Percentiles rank a stretch among this genome's conserved stretches.
Conservation (phyloP, 2,797 vertebrate species). For the Glossophaga mutica region DNA sequence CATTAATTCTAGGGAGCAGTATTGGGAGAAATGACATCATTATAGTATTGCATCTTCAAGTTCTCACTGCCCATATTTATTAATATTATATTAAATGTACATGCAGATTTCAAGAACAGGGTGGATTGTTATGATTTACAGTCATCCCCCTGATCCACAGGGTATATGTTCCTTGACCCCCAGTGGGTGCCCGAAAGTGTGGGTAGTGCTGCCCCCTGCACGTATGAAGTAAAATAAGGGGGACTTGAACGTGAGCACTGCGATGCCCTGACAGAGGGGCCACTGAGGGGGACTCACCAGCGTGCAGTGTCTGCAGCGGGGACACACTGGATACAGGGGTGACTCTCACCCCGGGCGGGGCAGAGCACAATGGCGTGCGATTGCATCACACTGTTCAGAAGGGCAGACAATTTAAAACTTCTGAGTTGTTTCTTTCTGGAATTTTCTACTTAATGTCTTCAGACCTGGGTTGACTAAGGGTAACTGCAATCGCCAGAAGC, state of each 20-base stretch:
- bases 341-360: too few species aligned
- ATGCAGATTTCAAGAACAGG: not conserved
- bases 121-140: not conserved
- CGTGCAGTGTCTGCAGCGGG: not conserved
- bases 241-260: too few species aligned
- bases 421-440: too few species aligned
- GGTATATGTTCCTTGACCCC: not conserved
- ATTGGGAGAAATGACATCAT: not conserved
- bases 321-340: not conserved
- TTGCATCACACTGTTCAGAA: too few species aligned
- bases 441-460: too few species aligned
- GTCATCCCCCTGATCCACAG: not conserved
- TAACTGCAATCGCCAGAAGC: not conserved
- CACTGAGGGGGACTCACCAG: not conserved
- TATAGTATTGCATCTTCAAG: not conserved
- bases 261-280: too few species aligned
- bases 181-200: not conserved
- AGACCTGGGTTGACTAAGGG: not conserved
- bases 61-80: not conserved
- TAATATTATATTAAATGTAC: not conserved
- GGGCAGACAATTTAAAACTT: too few species aligned
- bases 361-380: not conserved
- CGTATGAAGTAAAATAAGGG: not conserved
- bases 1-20: too few species aligned
- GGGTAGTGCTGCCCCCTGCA: not conserved